Evolutionary conservation across 2,113 vertebrate species (phyloP).

Genomic region (Platichthys stellatus): DNA sequence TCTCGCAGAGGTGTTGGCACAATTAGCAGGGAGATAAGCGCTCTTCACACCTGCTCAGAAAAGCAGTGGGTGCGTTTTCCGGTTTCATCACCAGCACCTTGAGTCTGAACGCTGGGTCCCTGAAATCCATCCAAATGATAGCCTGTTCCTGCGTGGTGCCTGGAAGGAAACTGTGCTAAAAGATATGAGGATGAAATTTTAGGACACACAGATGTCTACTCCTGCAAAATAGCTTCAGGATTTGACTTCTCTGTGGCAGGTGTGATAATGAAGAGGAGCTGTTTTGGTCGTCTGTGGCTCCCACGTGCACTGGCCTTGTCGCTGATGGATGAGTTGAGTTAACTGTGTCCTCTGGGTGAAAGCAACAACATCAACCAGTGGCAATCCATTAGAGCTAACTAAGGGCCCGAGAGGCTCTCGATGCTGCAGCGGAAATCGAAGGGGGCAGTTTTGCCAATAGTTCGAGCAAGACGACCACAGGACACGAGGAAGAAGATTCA

Average conservation of each 20-base stretch:
- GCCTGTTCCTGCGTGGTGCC: background rate
- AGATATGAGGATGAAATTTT: constrained; percentile 28
- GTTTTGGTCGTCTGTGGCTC: constrained; percentile 26
- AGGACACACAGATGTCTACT: background rate
- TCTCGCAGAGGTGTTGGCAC: constrained; percentile 56
- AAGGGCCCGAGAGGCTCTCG: background rate
- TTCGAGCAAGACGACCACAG: too few relatives aligned
- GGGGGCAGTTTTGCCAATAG: too few relatives aligned
- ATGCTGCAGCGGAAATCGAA: too few relatives aligned
- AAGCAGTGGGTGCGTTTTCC: constrained; percentile 37
- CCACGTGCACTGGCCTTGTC: background rate
- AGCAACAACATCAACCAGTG: constrained; percentile 26
- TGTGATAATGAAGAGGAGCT: constrained; percentile 12
- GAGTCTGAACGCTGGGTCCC: constrained; percentile 20
- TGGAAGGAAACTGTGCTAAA: constrained; percentile 77
- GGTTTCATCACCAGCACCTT: constrained; percentile 38
- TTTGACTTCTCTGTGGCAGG: constrained; percentile 21
- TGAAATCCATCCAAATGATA: constrained; percentile 28
- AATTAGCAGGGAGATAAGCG: constrained; percentile 49
- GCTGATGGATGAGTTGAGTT: constrained; percentile 62
- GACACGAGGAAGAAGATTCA: too few relatives aligned
- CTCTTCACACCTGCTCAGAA: constrained; percentile 51
- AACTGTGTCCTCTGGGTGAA: constrained; percentile 50
- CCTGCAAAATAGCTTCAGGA: background rate
- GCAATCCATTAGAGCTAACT: constrained; percentile 56